Evolutionary conservation across 1,140 invertebrate genomes (phyloP).

Genomic region (Ladona fulva): DNA sequence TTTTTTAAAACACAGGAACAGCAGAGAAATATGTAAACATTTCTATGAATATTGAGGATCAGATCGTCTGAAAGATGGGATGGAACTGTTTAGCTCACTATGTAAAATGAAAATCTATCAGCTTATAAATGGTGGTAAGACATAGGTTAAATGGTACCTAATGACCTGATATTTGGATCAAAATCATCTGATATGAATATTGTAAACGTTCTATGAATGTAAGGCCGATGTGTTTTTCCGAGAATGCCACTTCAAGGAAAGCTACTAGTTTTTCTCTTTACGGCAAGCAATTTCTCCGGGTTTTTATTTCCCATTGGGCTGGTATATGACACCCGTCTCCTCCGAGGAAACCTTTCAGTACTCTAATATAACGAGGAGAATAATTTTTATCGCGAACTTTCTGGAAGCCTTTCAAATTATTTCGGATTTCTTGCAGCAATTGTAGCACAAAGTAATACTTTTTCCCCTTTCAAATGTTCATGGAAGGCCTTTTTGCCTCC

Average conservation of each 20-base stretch:
- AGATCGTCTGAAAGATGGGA: too few species aligned
- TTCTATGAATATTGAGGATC: too few species aligned
- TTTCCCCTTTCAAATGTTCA: not conserved
- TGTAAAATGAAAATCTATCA: too few species aligned
- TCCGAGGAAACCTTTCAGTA: not conserved
- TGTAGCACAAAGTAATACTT: slow-evolving; percentile 6
- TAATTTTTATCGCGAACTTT: not conserved
- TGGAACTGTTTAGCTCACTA: too few species aligned
- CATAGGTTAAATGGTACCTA: too few species aligned
- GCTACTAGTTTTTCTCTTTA: not conserved
- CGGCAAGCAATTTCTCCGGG: not conserved
- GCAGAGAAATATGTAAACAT: too few species aligned
- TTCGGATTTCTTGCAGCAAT: not conserved
- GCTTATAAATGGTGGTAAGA: too few species aligned
- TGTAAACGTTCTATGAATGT: too few species aligned
- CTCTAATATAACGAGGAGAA: not conserved
- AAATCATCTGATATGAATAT: too few species aligned
- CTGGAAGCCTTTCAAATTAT: not conserved
- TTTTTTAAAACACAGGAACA: too few species aligned
- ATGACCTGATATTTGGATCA: too few species aligned
- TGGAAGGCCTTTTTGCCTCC: not conserved
- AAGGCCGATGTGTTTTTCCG: too few species aligned
- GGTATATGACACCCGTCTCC: not conserved
- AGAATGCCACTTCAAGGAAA: not conserved
- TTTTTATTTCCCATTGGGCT: not conserved